These are phyloP conservation scores for Ophonus ardosiacus DNA, from an alignment of 2,888 invertebrate species.

Conservation along the genomic window DNA sequence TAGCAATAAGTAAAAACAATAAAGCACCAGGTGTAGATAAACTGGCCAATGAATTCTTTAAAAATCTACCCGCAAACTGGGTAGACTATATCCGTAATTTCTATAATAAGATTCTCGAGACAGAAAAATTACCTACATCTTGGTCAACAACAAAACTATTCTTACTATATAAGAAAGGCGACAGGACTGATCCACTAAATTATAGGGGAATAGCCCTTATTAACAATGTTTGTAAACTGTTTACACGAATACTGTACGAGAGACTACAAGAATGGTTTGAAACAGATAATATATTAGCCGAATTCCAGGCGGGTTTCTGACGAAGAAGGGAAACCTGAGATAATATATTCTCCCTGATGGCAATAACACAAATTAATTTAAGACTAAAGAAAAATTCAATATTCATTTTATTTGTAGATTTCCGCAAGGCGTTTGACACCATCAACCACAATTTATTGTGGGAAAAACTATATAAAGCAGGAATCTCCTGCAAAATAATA, in stretches of 20 bases:
- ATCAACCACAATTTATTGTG: not conserved
- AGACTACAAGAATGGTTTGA: not conserved
- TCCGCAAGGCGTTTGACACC: not conserved
- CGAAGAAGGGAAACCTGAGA: not conserved
- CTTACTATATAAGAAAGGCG: too few relatives aligned
- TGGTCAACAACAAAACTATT: too few relatives aligned
- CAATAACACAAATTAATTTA: not conserved
- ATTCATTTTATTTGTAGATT: not conserved
- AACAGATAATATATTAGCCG: not conserved
- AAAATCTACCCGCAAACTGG: too few relatives aligned
- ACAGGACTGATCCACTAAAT: too few relatives aligned
- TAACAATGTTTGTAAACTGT: too few relatives aligned
- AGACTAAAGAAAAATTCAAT: not conserved
- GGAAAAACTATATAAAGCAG: not conserved
- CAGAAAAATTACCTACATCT: too few relatives aligned
- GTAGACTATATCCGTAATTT: too few relatives aligned
- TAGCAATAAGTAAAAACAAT: too few relatives aligned
- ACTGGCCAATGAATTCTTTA: too few relatives aligned
- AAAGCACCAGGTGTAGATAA: too few relatives aligned
- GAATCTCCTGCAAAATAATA: not conserved
- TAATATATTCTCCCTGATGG: not conserved
- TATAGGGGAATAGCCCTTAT: too few relatives aligned
- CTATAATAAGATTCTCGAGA: too few relatives aligned
- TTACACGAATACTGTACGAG: not conserved
- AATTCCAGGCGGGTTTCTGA: not conserved